Evolutionary conservation across 2,113 vertebrate genomes (phyloP), one percentile per base, ranked within the genome.

Genomic region (Coreoperca whiteheadi): DNA sequence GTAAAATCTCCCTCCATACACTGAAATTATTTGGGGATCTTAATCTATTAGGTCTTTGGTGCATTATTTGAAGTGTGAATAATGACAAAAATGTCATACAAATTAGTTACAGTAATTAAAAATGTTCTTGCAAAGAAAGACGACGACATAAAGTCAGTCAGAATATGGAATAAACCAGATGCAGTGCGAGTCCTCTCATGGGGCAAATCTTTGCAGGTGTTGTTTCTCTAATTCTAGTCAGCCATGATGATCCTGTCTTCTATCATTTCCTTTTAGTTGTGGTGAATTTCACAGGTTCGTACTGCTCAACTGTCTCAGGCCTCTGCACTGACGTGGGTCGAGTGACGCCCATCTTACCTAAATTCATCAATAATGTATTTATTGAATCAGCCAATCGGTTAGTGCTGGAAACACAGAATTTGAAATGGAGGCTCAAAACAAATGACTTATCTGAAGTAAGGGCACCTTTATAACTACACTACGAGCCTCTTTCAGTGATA

Each of bases 271-370:
- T 28, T 72, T 59, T 37, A 46, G n/a, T 3, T 60, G n/a, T 81
- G 41, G 50, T 80, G 10, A 57, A 81, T 79, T 82, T 84, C 54
- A 75, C 59, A 82, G 21, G 39, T 76, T 67, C 1, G n/a, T 59
- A 21, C n/a, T 46, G 60, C 50, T 77, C 21, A 25, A 39, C 70
- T 82, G 61, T 37, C 18, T 78, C 1, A 16, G 78, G 77, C 65
- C 48, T 68, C 60, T 46, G 57, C 46, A 46, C 16, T 34, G 18
- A 63, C 48, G 2, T n/a, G 2, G 51, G 20, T 21, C 56, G n/a
- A 34, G 16, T 43, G 15, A 68, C 15, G 8, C 48, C 7, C 14
- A 41, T 65, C 37, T 41, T 16, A 4, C 14, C 25, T 46, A 9
- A 61, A 61, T 14, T 46, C 25, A 60, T 30, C 16, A 11, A 23